Evolutionary conservation across 2,888 invertebrate species (phyloP), one percentile per base, ranked within the genome.

Genomic region (Dione juno): DNA sequence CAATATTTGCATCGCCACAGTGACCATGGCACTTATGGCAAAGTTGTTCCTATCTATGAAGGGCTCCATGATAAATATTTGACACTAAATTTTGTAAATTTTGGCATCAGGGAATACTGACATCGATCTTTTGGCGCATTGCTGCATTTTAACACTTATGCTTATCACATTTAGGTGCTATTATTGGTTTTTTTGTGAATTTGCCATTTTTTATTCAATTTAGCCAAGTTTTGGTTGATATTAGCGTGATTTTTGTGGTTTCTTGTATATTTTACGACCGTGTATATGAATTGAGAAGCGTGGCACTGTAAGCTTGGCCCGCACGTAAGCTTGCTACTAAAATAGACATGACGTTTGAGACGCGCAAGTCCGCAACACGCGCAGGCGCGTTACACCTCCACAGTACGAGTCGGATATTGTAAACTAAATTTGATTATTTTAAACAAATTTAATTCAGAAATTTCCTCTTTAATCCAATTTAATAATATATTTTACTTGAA

Each of bases 11-110:
- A 97, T 95, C 35, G 95, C 94, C 41, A 97, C 95, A 0, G 97
- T 96, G 63, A 97, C 97, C 88, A 97, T 97, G 40, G 97, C 97
- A 88, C 97, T 97, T 76, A 97, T 95, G 76, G 97, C 97, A 85
- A 97, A 95, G 89, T 98, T 97, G 88, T 97, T 96, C 79, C 95
- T 95, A 88, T 97, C 97, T 86, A 97, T 94, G 77, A 97, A 92
- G 64, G 96, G 95, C 84, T 95, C 95, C 96, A 96, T 96, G 76
- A 85, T 84, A 76, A 69, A 75, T 75, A 79, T 81, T 85, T 83
- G 80, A 84, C 86, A 87, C 88, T 88, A 85, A 77, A 79, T 80
- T 72, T 75, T 79, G 75, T 77, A 79, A 76, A 80, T 79, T 87
- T 88, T 87, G 84, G 84, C 88, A 87, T 87, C 84, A 80, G 79